These are phyloP conservation scores for Brachyopa scutellaris DNA, from an alignment of 2,888 invertebrate species.

Conservation along the genomic window DNA sequence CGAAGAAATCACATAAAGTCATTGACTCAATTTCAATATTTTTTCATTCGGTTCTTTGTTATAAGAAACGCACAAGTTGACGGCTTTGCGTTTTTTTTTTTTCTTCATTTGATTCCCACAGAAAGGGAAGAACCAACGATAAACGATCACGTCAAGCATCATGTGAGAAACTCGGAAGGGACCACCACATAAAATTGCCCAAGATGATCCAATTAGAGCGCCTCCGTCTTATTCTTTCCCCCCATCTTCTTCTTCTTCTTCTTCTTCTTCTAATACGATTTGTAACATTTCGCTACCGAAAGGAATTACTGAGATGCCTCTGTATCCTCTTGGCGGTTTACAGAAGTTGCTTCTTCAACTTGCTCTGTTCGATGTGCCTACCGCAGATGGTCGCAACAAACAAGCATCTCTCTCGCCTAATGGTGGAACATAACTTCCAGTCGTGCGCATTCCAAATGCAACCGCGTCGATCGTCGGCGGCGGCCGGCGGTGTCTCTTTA, in stretches of 20 bases:
- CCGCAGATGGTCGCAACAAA: slow-evolving; percentile 23
- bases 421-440: slow-evolving; percentile 56
- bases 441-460: slow-evolving; percentile 64
- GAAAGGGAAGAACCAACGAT: slow-evolving; percentile 25
- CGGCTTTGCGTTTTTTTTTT: too few species aligned
- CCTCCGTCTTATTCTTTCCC: background rate
- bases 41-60: background rate
- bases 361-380: slow-evolving; percentile 10
- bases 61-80: too few species aligned
- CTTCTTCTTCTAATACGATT: slow-evolving; percentile 36
- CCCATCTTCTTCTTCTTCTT: background rate
- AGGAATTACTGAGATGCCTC: slow-evolving; percentile 47
- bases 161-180: slow-evolving; percentile 24
- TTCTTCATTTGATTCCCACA: slow-evolving; percentile 44
- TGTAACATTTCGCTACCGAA: slow-evolving; percentile 42
- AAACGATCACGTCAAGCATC: slow-evolving; percentile 40
- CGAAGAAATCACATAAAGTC: slow-evolving; percentile 3
- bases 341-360: slow-evolving; percentile 37
- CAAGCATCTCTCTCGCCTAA: slow-evolving; percentile 43
- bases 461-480: slow-evolving; percentile 32
- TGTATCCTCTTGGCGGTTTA: slow-evolving; percentile 10
- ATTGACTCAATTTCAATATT: background rate
- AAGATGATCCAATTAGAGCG: slow-evolving; percentile 65
- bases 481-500: slow-evolving; percentile 47
- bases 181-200: slow-evolving; percentile 60